Evolutionary conservation across 2,888 invertebrate species (phyloP).

Genomic region (Dicycla oo): DNA sequence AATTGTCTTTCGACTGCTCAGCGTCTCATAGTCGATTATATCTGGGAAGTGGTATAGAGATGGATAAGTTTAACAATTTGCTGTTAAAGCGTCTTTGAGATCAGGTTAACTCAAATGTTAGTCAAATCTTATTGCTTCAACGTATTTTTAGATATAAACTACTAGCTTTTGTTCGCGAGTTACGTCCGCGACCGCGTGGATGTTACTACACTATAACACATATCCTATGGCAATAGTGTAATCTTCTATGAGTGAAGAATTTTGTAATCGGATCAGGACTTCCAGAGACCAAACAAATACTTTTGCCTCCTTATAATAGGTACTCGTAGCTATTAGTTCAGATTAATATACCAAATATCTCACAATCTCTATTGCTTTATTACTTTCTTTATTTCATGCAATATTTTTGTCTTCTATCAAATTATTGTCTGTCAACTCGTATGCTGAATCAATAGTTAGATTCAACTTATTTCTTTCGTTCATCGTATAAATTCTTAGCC

Average conservation of each 20-base stretch:
- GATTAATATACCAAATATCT: neutral
- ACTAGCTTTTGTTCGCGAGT: neutral
- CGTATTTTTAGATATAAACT: neutral
- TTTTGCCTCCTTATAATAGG: neutral
- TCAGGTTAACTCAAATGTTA: neutral
- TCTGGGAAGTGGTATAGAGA: conserved; percentile 5
- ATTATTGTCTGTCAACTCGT: no score
- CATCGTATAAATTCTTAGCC: neutral
- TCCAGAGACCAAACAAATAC: neutral
- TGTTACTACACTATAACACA: no score
- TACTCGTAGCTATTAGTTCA: no score
- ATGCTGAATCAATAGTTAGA: neutral
- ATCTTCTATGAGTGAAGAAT: neutral
- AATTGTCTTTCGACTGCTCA: no score
- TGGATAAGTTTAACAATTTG: neutral
- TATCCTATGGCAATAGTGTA: neutral
- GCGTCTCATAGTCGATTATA: conserved; percentile 45
- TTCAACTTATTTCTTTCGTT: conserved; percentile 1
- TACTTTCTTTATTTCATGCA: no score
- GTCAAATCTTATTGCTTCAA: neutral
- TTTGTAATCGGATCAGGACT: neutral
- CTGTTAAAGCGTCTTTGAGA: neutral
- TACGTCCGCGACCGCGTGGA: no score
- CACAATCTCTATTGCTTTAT: no score
- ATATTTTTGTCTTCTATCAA: neutral